Conservation (phyloP, 2,888 invertebrate genomes). For the Pocota personata region DNA sequence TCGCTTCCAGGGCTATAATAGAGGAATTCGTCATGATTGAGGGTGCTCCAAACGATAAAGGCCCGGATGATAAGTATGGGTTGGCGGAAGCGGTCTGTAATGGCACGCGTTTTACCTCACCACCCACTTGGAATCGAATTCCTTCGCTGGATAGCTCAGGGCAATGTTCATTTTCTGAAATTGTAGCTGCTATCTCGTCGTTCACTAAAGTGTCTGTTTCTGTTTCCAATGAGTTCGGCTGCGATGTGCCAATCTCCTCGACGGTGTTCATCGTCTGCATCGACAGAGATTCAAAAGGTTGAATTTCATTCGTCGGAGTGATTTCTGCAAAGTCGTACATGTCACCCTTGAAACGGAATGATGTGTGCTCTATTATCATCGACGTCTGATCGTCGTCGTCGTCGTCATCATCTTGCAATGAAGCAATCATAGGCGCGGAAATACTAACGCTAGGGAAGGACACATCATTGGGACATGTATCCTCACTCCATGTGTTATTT, state of each 20-base stretch:
- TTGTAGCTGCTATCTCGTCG: constrained; percentile 64
- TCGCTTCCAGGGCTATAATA: constrained; percentile 89
- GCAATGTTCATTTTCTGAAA: constrained; percentile 68
- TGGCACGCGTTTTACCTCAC: constrained; percentile 78
- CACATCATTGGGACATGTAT: constrained; percentile 90
- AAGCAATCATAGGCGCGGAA: constrained; percentile 88
- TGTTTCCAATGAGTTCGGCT: constrained; percentile 78
- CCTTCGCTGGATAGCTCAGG: constrained; percentile 67
- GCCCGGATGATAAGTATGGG: constrained; percentile 67
- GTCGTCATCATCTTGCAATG: constrained; percentile 85
- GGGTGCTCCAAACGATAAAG: constrained; percentile 84
- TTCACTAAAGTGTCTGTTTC: constrained; percentile 79
- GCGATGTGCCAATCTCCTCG: constrained; percentile 71
- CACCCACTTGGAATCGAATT: constrained; percentile 80
- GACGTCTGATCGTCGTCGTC: constrained; percentile 74
- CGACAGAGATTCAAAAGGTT: constrained; percentile 66
- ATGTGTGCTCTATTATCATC: constrained; percentile 53
- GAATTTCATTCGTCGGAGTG: constrained; percentile 80
- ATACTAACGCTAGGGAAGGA: constrained; percentile 92
- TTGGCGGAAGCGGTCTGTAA: constrained; percentile 68
- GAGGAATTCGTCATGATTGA: constrained; percentile 87
- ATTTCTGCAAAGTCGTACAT: constrained; percentile 79
- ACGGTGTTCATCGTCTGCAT: constrained; percentile 61
- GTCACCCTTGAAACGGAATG: constrained; percentile 62
- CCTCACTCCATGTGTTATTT: constrained; percentile 91